Evolutionary conservation across 1,140 invertebrate species (phyloP).

Genomic region (Leucophenga varia): DNA sequence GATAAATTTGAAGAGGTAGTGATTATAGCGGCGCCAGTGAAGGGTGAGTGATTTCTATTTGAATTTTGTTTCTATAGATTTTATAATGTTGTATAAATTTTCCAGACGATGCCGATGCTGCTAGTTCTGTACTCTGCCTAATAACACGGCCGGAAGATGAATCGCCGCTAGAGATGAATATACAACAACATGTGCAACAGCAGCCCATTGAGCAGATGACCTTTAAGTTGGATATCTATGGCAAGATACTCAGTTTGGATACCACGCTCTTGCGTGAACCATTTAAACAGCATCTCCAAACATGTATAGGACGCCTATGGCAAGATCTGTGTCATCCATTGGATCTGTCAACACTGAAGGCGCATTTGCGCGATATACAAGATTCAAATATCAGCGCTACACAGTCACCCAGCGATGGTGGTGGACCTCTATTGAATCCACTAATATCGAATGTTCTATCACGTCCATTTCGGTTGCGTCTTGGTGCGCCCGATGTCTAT

Average conservation of each 20-base stretch:
- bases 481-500: conserved; percentile 72
- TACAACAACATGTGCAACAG: conserved; percentile 57
- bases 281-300: conserved; percentile 69
- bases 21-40: conserved; percentile 62
- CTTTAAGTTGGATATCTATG: conserved; percentile 83
- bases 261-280: conserved; percentile 66
- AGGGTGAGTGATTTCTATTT: conserved; percentile 30
- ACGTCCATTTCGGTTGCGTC: conserved; percentile 76
- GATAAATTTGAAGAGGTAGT: conserved; percentile 57
- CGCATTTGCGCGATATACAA: conserved; percentile 76
- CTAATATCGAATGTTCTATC: conserved; percentile 52
- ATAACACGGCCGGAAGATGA: conserved; percentile 82
- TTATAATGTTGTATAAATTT: conserved; percentile 35
- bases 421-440: conserved; percentile 5
- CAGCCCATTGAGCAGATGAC: conserved; percentile 83
- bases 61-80: not conserved
- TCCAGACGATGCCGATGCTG: conserved; percentile 71
- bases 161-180: conserved; percentile 65
- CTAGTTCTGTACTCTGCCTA: conserved; percentile 68
- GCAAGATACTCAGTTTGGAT: conserved; percentile 80
- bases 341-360: conserved; percentile 71
- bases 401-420: conserved; percentile 34
- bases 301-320: conserved; percentile 60
- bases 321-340: conserved; percentile 77
- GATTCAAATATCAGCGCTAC: conserved; percentile 46